These are phyloP conservation scores for Trichosurus vulpecula DNA, from an alignment of 2,797 vertebrate species.

Conservation along the genomic window DNA sequence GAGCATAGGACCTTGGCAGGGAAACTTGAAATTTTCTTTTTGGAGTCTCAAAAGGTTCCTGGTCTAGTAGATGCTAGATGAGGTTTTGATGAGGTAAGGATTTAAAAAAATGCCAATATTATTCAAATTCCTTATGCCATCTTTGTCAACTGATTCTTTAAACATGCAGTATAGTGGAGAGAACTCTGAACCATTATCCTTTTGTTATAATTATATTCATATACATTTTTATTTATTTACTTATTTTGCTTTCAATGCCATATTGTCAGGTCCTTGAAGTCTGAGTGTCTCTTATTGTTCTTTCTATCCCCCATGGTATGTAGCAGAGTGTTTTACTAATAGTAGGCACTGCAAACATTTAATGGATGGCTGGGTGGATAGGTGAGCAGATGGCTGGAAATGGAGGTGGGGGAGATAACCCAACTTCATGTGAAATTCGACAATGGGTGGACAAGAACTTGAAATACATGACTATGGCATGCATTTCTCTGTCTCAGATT, in stretches of 20 bases:
- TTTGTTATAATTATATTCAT: neutral
- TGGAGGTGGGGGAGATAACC: neutral
- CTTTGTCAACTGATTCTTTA: neutral
- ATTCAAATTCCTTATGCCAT: neutral
- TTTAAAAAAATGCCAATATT: neutral
- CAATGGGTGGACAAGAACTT: neutral
- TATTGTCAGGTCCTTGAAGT: neutral
- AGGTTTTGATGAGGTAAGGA: neutral
- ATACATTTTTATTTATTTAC: neutral
- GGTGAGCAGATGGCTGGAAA: neutral
- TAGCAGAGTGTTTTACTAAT: neutral
- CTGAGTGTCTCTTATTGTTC: neutral
- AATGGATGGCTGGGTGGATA: neutral
- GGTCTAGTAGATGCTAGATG: no score
- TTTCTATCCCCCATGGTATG: neutral
- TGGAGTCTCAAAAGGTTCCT: neutral
- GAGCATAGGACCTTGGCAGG: neutral
- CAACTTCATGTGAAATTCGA: neutral
- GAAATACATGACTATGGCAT: neutral
- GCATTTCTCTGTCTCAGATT: neutral
- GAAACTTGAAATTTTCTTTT: neutral
- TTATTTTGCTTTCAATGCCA: neutral
- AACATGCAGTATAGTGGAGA: neutral
- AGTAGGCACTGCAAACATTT: neutral
- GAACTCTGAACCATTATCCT: neutral